A percentile compares a stretch with the other conserved stretches of the same genome.
phyloP scores from a whole-genome alignment of 92 coral and sea anemone species.

The Phymanthus crucifer region DNA sequence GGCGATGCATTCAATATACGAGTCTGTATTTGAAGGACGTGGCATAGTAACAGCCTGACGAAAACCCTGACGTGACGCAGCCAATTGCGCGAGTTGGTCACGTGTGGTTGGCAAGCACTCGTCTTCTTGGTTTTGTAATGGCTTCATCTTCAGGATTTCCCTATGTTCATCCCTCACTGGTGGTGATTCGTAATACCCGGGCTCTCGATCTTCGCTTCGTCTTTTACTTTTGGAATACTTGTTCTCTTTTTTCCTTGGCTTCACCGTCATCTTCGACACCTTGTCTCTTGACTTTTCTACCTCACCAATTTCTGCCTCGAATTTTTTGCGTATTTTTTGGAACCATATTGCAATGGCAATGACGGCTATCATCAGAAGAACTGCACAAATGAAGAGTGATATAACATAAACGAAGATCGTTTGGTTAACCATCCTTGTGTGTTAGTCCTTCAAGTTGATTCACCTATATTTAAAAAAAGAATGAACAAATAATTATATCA shows the following conservation, averaged over 20 bases:
- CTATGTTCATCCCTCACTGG: not conserved
- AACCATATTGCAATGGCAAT: not conserved
- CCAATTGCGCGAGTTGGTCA: not conserved
- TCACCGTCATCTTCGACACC: not conserved
- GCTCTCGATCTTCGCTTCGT: not conserved
- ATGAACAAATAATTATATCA: not conserved
- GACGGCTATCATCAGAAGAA: constrained; percentile 10
- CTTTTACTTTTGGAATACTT: not conserved
- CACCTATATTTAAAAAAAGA: not conserved
- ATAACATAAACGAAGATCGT: not conserved
- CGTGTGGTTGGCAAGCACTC: not conserved
- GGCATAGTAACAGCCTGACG: not conserved
- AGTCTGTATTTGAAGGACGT: not conserved
- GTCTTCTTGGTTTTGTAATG: not conserved
- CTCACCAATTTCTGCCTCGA: not conserved
- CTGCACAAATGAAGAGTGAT: not conserved
- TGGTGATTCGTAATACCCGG: not conserved
- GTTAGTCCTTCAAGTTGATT: not conserved
- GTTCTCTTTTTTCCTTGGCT: not conserved
- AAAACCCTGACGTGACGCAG: not conserved
- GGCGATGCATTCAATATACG: not conserved
- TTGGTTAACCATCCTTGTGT: not conserved
- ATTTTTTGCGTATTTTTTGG: constrained; percentile 17
- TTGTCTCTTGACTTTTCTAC: not conserved
- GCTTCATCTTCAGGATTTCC: not conserved